phyloP scores from a whole-genome alignment of 2,113 vertebrate species.

The Pseudorhombus dupliciocellatus region DNA sequence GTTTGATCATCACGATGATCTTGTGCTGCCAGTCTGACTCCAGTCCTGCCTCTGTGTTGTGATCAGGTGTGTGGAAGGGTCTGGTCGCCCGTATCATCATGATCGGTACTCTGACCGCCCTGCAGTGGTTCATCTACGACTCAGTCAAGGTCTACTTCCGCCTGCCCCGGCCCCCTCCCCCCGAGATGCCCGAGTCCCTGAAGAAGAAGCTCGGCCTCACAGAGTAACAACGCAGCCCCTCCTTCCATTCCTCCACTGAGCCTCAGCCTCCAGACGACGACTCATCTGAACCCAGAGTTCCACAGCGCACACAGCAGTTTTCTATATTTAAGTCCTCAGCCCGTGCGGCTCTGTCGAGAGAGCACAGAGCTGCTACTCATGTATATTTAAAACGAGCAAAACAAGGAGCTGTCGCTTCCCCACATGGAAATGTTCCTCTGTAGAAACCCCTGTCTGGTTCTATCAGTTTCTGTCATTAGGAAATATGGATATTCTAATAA shows the following conservation, averaged over 20 bases:
- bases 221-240: conserved; percentile 76
- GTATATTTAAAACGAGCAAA: conserved; percentile 56
- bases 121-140: conserved; percentile 99
- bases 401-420: conserved; percentile 24
- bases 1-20: too few species aligned
- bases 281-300: conserved; percentile 17
- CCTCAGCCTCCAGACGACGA: conserved; percentile 8
- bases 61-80: conserved; percentile 97
- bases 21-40: too few species aligned
- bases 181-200: conserved; percentile 98
- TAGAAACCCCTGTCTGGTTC: conserved; percentile 69
- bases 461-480: conserved; percentile 72
- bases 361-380: conserved; percentile 38
- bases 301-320: conserved; percentile 52
- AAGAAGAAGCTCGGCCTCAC: conserved; percentile 97
- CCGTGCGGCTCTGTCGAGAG: conserved; percentile 19
- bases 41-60: neutral
- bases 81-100: conserved; percentile 98
- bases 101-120: conserved; percentile 98
- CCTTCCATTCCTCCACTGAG: neutral
- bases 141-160: conserved; percentile 99
- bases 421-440: conserved; percentile 38
- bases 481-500: conserved; percentile 69
- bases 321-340: conserved; percentile 75
- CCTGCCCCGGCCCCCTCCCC: conserved; percentile 96